Conservation (phyloP, 2,797 vertebrate genomes). For the Pyrocephalus nanus region DNA sequence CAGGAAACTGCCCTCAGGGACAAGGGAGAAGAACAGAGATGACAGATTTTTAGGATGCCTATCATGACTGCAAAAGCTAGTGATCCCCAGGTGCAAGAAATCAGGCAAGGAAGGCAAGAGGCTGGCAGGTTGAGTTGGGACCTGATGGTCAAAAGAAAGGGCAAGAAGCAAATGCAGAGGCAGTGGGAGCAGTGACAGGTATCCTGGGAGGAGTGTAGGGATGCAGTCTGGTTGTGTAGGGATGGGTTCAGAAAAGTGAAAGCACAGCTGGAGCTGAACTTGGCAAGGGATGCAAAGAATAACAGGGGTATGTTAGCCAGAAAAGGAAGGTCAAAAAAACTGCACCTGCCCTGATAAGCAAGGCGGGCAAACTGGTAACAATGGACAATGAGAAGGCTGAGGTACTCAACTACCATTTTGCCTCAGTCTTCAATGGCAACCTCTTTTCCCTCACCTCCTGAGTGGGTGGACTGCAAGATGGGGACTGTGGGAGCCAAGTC, state of each 20-base stretch:
- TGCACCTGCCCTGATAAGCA: not conserved
- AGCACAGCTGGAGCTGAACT: not conserved
- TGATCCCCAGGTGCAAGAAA: not conserved
- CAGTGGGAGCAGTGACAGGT: not conserved
- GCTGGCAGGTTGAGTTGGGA: not conserved
- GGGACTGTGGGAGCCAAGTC: not conserved
- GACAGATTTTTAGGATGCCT: not conserved
- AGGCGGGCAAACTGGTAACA: not conserved
- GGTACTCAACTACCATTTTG: not conserved
- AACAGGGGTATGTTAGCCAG: not conserved
- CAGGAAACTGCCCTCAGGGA: not conserved
- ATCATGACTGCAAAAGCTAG: not conserved
- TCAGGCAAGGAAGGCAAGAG: not conserved
- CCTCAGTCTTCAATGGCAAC: not conserved
- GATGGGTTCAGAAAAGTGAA: not conserved
- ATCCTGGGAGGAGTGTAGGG: not conserved
- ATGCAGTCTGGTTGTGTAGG: not conserved
- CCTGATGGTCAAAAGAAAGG: not conserved
- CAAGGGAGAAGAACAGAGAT: not conserved
- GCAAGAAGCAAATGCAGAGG: not conserved
- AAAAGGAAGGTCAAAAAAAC: not conserved
- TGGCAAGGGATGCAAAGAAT: not conserved
- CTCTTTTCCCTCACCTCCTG: not conserved
- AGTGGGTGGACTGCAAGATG: not conserved
- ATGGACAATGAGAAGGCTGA: not conserved